These are phyloP conservation scores for Coecobrya sp. DNA, from an alignment of 2,888 invertebrate genomes.

Conservation along the genomic window DNA sequence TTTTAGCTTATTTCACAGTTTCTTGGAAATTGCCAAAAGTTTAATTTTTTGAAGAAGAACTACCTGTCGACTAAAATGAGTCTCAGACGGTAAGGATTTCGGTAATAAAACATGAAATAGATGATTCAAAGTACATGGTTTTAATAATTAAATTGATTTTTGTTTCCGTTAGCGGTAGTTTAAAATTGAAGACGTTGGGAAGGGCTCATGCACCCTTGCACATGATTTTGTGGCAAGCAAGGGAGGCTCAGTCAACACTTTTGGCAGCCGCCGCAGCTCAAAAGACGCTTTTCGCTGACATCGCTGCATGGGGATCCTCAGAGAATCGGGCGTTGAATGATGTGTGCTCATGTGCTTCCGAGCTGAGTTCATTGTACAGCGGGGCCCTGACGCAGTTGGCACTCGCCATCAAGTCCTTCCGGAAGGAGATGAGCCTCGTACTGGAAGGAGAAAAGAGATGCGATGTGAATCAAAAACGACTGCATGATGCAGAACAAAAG, in stretches of 20 bases:
- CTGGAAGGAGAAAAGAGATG: slow-evolving; percentile 86
- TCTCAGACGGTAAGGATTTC: slow-evolving; percentile 16
- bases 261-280: slow-evolving; percentile 85
- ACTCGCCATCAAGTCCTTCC: slow-evolving; percentile 84
- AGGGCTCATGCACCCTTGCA: slow-evolving; percentile 85
- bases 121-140: neutral
- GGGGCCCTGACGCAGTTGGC: slow-evolving; percentile 84
- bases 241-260: slow-evolving; percentile 84
- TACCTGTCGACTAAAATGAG: slow-evolving; percentile 38
- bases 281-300: slow-evolving; percentile 85
- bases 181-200: slow-evolving; percentile 82
- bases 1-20: too few species aligned
- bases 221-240: slow-evolving; percentile 85
- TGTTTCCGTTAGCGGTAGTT: slow-evolving; percentile 82
- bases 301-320: slow-evolving; percentile 86
- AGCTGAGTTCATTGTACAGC: slow-evolving; percentile 83
- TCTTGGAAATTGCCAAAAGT: too few species aligned
- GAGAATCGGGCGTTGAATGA: slow-evolving; percentile 86
- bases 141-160: slow-evolving; percentile 8
- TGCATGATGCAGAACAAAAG: slow-evolving; percentile 85
- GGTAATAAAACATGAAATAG: neutral
- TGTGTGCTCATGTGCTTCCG: slow-evolving; percentile 84
- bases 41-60: too few species aligned
- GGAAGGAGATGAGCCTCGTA: slow-evolving; percentile 85
- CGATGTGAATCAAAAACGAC: slow-evolving; percentile 82